A percentile compares a stretch with the other conserved stretches of the same genome.
Conservation (phyloP, 2,113 vertebrate genomes). For the Malurus cyaneus region DNA sequence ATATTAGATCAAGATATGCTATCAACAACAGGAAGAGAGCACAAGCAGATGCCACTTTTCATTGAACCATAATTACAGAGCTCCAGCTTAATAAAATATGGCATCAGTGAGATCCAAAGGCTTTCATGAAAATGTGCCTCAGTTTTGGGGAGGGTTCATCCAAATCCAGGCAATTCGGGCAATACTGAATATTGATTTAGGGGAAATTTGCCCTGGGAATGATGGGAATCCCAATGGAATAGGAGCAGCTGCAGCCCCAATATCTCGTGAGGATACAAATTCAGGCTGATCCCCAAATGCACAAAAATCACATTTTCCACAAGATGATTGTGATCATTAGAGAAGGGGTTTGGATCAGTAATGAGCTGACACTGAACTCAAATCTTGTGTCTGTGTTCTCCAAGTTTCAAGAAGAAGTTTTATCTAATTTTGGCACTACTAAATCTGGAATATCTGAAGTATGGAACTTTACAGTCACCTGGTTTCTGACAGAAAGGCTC, state of each 20-base stretch:
- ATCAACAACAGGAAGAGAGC: not conserved
- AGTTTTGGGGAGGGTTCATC: not conserved
- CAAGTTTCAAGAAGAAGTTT: not conserved
- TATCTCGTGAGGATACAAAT: accelerated
- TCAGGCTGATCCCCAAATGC: not conserved
- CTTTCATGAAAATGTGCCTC: not conserved
- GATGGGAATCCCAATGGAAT: not conserved
- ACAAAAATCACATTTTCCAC: not conserved
- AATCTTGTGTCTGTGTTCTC: not conserved
- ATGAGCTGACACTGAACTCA: not conserved
- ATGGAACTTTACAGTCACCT: too few species aligned
- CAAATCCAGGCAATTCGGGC: not conserved
- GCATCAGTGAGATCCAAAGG: not conserved
- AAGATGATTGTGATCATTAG: not conserved
- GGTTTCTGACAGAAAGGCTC: too few species aligned
- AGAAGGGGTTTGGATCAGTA: not conserved
- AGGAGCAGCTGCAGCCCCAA: not conserved
- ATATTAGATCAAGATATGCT: not conserved
- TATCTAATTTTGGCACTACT: not conserved
- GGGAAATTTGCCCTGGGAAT: not conserved
- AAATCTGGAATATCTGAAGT: not conserved
- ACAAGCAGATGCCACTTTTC: not conserved
- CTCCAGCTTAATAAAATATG: not conserved
- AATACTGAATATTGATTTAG: not conserved
- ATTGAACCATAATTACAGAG: not conserved